phyloP scores from a whole-genome alignment of 2,797 vertebrate genomes.

The Sebastes itinus region DNA sequence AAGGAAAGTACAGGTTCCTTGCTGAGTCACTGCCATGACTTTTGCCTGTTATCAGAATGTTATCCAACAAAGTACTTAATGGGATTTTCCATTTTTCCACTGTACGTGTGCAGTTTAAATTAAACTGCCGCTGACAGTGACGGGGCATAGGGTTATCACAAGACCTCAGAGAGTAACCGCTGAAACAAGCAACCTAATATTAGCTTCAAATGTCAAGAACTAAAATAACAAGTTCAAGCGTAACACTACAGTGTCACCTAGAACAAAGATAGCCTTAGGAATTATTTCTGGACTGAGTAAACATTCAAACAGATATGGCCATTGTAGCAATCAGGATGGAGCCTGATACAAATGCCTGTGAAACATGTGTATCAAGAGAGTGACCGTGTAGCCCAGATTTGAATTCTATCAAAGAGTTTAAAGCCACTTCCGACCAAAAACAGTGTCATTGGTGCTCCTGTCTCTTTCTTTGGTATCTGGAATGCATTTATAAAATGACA shows the following conservation, averaged over 20 bases:
- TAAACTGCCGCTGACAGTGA: background rate
- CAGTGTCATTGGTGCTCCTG: background rate
- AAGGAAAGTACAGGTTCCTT: background rate
- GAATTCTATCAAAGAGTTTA: background rate
- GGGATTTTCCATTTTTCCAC: background rate
- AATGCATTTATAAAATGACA: background rate
- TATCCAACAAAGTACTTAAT: background rate
- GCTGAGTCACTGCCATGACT: background rate
- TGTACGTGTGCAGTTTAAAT: background rate
- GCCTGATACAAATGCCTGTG: background rate
- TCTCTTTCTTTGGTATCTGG: background rate
- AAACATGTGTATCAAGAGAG: background rate
- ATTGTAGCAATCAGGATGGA: slow-evolving; percentile 4
- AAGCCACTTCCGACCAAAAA: background rate
- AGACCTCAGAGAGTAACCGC: slow-evolving; percentile 19
- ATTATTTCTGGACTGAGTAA: slow-evolving; percentile 26
- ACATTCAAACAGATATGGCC: slow-evolving; percentile 38
- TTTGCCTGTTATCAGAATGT: background rate
- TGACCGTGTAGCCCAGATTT: background rate
- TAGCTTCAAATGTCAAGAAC: slow-evolving; percentile 60
- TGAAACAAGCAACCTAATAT: slow-evolving; percentile 52
- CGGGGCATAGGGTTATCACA: background rate
- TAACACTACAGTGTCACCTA: slow-evolving; percentile 30
- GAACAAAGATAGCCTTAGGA: slow-evolving; percentile 45
- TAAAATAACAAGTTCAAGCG: slow-evolving; percentile 59